Conservation (phyloP, 2,888 invertebrate genomes). For the Plebejus anna region DNA sequence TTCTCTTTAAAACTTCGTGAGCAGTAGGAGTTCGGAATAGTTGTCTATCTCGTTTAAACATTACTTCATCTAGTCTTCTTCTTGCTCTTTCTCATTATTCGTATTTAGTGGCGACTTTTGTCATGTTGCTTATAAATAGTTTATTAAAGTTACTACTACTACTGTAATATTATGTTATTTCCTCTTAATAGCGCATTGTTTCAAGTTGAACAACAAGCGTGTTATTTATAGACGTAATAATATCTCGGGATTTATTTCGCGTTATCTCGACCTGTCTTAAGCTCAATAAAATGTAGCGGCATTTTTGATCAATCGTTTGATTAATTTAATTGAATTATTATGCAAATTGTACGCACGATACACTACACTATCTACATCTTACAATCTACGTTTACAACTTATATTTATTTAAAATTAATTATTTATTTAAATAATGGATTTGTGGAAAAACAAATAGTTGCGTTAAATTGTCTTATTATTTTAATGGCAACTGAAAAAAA, state of each 20-base stretch:
- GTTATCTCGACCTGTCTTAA: not conserved
- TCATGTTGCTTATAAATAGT: not conserved
- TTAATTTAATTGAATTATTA: constrained; percentile 18
- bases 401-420: not conserved
- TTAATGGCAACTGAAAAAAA: not conserved
- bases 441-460: not conserved
- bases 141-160: not conserved
- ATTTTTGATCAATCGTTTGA: constrained; percentile 16
- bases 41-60: too few species aligned
- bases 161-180: not conserved
- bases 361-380: not conserved
- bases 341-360: constrained; percentile 11
- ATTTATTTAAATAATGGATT: not conserved
- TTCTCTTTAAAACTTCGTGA: not conserved
- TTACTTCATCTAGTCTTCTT: too few species aligned
- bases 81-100: too few species aligned
- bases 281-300: constrained; percentile 13
- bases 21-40: not conserved
- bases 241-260: not conserved
- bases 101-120: not conserved
- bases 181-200: not conserved
- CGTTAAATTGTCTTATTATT: not conserved
- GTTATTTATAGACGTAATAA: not conserved
- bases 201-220: constrained; percentile 12
- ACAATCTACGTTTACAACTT: constrained; percentile 1